These are phyloP conservation scores for Pleuronectes platessa DNA, from an alignment of 2,113 vertebrate species.

Conservation along the genomic window DNA sequence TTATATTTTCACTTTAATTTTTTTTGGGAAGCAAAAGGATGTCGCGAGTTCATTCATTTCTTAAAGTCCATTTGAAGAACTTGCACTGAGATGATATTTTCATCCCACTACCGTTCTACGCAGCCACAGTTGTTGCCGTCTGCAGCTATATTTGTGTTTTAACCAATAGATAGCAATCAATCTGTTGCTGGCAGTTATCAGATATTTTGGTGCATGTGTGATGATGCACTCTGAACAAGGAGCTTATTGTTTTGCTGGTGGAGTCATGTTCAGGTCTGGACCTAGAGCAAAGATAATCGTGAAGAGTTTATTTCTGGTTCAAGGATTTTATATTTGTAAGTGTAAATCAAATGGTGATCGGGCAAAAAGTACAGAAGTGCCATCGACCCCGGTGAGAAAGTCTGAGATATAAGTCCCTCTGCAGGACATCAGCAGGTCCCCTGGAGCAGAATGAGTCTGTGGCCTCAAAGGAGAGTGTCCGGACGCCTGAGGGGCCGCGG, in stretches of 20 bases:
- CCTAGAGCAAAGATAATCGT: not conserved
- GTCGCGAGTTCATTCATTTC: not conserved
- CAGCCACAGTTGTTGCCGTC: conserved; percentile 17
- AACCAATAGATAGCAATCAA: conserved; percentile 5
- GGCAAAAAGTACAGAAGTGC: too few relatives aligned
- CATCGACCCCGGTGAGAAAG: too few relatives aligned
- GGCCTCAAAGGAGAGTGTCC: too few relatives aligned
- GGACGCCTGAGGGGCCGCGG: not conserved
- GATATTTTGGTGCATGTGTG: conserved; percentile 8
- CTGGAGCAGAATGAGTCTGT: too few relatives aligned
- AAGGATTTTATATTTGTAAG: too few relatives aligned
- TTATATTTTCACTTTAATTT: conserved; percentile 3
- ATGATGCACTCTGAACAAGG: conserved; percentile 3
- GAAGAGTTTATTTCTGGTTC: not conserved
- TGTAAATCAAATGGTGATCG: too few relatives aligned
- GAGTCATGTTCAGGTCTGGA: not conserved
- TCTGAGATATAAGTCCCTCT: too few relatives aligned
- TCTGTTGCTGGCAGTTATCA: not conserved
- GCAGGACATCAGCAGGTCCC: too few relatives aligned
- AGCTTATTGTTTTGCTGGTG: not conserved
- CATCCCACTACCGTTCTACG: conserved; percentile 20
- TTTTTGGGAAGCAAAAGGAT: not conserved
- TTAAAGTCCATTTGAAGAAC: conserved; percentile 9
- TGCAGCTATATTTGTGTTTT: conserved; percentile 25
- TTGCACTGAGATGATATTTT: not conserved